These are phyloP conservation scores for Maccullochella peelii DNA, from an alignment of 2,113 vertebrate genomes.

Conservation along the genomic window DNA sequence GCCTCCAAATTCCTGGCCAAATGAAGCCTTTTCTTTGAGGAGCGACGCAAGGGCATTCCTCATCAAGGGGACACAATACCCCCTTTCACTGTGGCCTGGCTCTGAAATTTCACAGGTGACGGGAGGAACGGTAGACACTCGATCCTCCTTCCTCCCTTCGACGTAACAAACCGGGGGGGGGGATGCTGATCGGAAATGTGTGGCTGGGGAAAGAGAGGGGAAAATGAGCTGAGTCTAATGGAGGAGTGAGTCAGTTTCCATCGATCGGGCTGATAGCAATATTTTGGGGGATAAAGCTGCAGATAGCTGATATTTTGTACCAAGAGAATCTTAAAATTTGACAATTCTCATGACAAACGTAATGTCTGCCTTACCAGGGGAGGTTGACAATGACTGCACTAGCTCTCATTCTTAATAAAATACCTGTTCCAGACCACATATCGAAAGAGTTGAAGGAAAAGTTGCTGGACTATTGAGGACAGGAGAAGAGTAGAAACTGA, in stretches of 20 bases:
- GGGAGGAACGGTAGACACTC: constrained; percentile 89
- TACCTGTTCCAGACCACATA: neutral
- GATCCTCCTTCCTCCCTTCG: constrained; percentile 82
- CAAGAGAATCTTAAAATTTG: neutral
- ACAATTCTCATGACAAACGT: neutral
- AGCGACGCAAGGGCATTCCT: constrained; percentile 91
- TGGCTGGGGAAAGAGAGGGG: constrained; percentile 12
- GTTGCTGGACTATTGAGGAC: neutral
- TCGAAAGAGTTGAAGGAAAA: neutral
- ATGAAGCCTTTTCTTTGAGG: constrained; percentile 93
- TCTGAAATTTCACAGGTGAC: constrained; percentile 98
- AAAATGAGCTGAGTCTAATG: constrained; percentile 13
- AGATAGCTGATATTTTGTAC: neutral
- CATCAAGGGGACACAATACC: constrained; percentile 89
- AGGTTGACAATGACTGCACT: neutral
- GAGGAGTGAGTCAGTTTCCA: constrained; percentile 28
- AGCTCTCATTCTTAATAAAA: constrained; percentile 5
- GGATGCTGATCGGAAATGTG: constrained; percentile 43
- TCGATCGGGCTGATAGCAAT: neutral
- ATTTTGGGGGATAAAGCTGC: neutral
- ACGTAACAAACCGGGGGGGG: constrained; percentile 65
- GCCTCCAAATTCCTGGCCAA: constrained; percentile 96
- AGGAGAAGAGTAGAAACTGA: neutral
- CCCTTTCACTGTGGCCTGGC: constrained; percentile 90
- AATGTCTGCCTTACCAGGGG: neutral